Evolutionary conservation across 2,113 vertebrate species (phyloP).

Genomic region (Clarias gariepinus): DNA sequence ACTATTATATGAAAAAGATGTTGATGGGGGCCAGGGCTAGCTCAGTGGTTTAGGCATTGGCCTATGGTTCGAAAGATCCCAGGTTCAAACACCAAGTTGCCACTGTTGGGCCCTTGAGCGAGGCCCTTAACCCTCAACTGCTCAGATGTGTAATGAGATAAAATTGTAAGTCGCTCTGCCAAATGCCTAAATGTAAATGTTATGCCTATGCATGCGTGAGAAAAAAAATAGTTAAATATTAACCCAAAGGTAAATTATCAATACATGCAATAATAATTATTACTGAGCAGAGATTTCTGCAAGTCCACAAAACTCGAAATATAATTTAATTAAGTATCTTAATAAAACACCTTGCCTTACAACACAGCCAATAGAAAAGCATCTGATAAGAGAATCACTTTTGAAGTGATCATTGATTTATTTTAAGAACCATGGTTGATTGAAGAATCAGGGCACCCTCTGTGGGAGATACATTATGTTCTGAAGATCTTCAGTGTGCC

Average conservation of each 20-base stretch:
- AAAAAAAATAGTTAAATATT: background rate
- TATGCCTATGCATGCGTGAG: background rate
- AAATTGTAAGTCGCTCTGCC: no score
- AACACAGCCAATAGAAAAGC: background rate
- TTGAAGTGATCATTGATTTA: conserved; percentile 26
- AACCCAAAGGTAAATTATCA: background rate
- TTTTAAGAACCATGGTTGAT: conserved; percentile 34
- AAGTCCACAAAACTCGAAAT: background rate
- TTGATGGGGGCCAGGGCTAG: no score
- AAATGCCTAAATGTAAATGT: no score
- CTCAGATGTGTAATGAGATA: no score
- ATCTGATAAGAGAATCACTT: background rate
- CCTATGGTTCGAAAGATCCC: no score
- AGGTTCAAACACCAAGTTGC: no score
- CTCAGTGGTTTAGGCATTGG: no score
- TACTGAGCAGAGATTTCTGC: background rate
- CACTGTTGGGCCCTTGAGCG: no score
- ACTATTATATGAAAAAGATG: background rate
- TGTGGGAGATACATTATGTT: conserved; percentile 19
- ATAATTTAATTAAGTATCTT: background rate
- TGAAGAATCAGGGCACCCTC: conserved; percentile 39
- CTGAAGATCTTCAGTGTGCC: conserved; percentile 33
- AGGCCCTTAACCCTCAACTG: no score
- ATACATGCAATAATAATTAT: background rate
- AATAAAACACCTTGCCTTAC: background rate